A percentile compares a stretch with the other conserved stretches of the same genome.
phyloP scores from a whole-genome alignment of 2,113 vertebrate species.

The Macrotus californicus region DNA sequence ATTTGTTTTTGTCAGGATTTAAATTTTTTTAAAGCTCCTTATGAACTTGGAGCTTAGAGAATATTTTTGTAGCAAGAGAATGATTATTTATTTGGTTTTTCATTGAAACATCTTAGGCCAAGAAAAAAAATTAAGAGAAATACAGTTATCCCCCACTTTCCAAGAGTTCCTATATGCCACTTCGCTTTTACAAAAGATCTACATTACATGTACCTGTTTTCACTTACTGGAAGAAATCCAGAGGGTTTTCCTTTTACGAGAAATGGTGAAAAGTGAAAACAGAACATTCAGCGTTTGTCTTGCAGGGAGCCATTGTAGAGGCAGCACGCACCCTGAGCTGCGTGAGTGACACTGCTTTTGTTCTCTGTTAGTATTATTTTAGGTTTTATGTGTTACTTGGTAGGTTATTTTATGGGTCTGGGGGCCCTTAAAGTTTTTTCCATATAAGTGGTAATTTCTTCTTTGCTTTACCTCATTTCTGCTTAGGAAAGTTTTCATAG shows the following conservation, averaged over 20 bases:
- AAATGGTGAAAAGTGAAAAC: not conserved
- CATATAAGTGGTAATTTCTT: not conserved
- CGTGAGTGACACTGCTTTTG: not conserved
- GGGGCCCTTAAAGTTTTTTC: not conserved
- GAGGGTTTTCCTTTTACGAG: not conserved
- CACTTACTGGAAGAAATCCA: not conserved
- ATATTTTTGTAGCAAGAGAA: not conserved
- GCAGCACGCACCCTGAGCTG: not conserved
- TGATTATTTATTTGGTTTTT: not conserved
- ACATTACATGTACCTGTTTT: not conserved
- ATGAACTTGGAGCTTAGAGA: not conserved
- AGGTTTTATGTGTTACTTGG: not conserved
- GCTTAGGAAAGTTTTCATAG: not conserved
- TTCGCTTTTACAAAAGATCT: not conserved
- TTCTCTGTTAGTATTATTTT: not conserved
- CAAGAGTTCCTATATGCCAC: not conserved
- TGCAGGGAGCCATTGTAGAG: not conserved
- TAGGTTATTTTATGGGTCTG: not conserved
- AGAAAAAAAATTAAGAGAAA: not conserved
- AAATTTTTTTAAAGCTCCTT: not conserved
- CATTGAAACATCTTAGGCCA: not conserved
- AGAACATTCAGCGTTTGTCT: not conserved
- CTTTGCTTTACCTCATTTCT: not conserved
- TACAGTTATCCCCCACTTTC: not conserved
- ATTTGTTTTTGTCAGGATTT: conserved; percentile 51